A percentile compares a stretch with the other conserved stretches of the same genome.
Evolutionary conservation across 2,113 vertebrate genomes (phyloP).

Genomic region (Riparia riparia): DNA sequence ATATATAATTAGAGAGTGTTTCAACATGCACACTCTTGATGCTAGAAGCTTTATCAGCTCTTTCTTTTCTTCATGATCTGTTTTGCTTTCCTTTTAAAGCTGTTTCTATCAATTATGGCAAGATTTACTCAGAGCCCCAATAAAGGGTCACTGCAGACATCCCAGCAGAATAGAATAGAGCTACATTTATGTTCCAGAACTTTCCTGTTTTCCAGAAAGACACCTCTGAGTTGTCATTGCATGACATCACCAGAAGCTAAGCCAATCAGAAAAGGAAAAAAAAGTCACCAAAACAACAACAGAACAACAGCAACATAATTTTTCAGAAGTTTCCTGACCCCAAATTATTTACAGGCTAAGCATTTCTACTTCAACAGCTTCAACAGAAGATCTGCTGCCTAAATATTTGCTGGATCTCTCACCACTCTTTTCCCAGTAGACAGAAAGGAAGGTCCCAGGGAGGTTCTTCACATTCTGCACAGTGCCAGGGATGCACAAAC

Average conservation of each 20-base stretch:
- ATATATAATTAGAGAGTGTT: slow-evolving; percentile 76
- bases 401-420: neutral
- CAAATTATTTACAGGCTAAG: neutral
- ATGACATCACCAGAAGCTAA: neutral
- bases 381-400: neutral
- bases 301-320: slow-evolving; percentile 7
- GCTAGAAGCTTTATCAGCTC: slow-evolving; percentile 72
- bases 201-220: slow-evolving; percentile 11
- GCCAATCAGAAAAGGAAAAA: neutral
- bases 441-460: neutral
- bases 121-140: slow-evolving; percentile 54
- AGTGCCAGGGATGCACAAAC: neutral
- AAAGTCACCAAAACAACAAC: neutral
- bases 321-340: slow-evolving; percentile 16
- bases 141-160: slow-evolving; percentile 43
- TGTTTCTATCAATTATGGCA: slow-evolving; percentile 65
- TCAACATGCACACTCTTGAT: slow-evolving; percentile 74
- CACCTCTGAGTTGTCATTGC: neutral
- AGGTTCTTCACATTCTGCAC: neutral
- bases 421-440: neutral
- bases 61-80: slow-evolving; percentile 72
- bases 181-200: neutral
- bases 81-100: slow-evolving; percentile 69
- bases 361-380: neutral
- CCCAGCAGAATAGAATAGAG: neutral